Percentiles rank a stretch among this genome's conserved stretches.
phyloP scores from a whole-genome alignment of 2,888 invertebrate species.

The Loripinus fragilis region DNA sequence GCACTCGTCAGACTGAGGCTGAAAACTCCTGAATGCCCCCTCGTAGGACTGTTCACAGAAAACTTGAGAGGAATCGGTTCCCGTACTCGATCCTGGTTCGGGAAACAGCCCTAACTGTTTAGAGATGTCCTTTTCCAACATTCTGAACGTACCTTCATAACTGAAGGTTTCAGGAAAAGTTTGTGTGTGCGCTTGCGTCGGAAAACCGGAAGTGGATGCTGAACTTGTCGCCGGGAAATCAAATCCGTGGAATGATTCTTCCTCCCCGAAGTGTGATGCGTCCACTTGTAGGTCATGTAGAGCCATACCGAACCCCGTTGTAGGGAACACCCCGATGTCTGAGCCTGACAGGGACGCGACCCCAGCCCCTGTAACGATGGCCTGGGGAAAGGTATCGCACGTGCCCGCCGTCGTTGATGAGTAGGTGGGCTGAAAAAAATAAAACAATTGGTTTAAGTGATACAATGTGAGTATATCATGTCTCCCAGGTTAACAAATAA shows the following conservation, averaged over 20 bases:
- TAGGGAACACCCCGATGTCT: constrained; percentile 88
- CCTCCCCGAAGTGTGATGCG: constrained; percentile 57
- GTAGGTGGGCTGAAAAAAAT: constrained; percentile 51
- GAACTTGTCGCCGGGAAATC: constrained; percentile 66
- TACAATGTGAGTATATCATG: too few species aligned
- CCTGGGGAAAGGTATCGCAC: constrained; percentile 58
- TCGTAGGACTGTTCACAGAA: constrained; percentile 71
- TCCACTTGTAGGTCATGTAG: constrained; percentile 79
- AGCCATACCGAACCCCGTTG: constrained; percentile 87
- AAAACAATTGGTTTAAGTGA: too few species aligned
- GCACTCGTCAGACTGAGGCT: constrained; percentile 54
- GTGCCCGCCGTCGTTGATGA: constrained; percentile 61
- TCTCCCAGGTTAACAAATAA: too few species aligned
- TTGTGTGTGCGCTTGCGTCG: constrained; percentile 57
- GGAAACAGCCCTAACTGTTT: constrained; percentile 59
- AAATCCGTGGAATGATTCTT: constrained; percentile 63
- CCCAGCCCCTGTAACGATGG: constrained; percentile 56
- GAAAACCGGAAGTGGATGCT: constrained; percentile 59
- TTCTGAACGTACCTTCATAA: constrained; percentile 71
- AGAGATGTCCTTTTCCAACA: constrained; percentile 67
- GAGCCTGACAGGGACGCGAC: constrained; percentile 63
- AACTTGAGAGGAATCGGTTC: constrained; percentile 51
- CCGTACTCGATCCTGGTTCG: constrained; percentile 37
- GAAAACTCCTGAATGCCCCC: constrained; percentile 68
- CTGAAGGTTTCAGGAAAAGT: constrained; percentile 72